A percentile compares a stretch with the other conserved stretches of the same genome.
phyloP scores from a whole-genome alignment of 1,140 invertebrate species.

The Procambarus virginalis region DNA sequence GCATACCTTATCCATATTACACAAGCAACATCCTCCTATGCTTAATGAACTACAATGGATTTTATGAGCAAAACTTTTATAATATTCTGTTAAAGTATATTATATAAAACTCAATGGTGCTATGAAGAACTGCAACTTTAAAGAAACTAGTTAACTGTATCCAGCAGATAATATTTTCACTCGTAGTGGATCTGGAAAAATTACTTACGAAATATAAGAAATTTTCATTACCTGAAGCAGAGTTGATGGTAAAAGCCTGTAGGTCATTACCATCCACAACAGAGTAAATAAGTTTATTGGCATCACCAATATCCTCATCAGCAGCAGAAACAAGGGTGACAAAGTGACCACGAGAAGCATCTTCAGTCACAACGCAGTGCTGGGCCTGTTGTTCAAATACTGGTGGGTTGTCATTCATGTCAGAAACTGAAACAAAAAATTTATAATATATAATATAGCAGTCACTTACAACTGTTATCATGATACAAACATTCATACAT shows the following conservation, averaged over 20 bases:
- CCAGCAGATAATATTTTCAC: not conserved
- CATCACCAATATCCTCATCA: conserved; percentile 88
- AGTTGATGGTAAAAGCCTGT: conserved; percentile 88
- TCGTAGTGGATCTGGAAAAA: not conserved
- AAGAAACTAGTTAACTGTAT: no score
- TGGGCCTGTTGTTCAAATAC: conserved; percentile 89
- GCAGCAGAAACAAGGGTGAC: conserved; percentile 90
- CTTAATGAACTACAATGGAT: no score
- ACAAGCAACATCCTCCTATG: no score
- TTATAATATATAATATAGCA: no score
- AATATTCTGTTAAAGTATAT: no score
- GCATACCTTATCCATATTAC: no score
- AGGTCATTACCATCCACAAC: conserved; percentile 89
- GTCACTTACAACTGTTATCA: no score
- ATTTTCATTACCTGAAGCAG: conserved; percentile 76
- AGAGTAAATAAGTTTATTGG: conserved; percentile 83
- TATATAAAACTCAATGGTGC: no score
- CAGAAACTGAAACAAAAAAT: conserved; percentile 81
- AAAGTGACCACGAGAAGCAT: conserved; percentile 88
- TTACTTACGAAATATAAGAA: not conserved
- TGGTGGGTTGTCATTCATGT: conserved; percentile 91
- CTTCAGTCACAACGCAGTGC: conserved; percentile 85
- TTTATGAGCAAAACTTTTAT: no score
- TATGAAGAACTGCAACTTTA: no score
- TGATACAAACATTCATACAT: no score